These are phyloP conservation scores for Ormyrus pomaceus DNA, from an alignment of 2,888 invertebrate species.

Conservation along the genomic window DNA sequence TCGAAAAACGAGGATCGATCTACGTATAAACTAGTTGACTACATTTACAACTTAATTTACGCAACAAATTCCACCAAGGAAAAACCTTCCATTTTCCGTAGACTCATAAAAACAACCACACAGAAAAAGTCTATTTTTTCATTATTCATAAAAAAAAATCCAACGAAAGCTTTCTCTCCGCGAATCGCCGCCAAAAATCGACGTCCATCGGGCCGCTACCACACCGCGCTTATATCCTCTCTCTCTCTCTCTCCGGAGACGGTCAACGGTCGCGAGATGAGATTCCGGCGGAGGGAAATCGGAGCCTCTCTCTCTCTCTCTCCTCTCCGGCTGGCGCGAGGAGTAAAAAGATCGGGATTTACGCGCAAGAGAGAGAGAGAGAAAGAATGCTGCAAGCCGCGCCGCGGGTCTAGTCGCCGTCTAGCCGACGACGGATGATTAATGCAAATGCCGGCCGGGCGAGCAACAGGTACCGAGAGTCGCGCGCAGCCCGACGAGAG, in stretches of 20 bases:
- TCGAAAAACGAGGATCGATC: background rate
- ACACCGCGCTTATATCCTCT: too few species aligned
- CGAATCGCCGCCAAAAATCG: too few species aligned
- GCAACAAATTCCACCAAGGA: slow-evolving; percentile 15
- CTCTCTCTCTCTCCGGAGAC: slow-evolving; percentile 6
- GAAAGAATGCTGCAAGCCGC: slow-evolving; percentile 19
- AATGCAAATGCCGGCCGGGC: slow-evolving; percentile 62
- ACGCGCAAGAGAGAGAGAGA: slow-evolving; percentile 38
- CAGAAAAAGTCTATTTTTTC: too few species aligned
- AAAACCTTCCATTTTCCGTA: background rate
- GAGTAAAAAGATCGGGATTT: slow-evolving; percentile 52
- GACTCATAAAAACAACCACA: too few species aligned
- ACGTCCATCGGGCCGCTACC: too few species aligned
- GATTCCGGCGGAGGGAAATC: slow-evolving; percentile 54
- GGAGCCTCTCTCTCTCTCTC: slow-evolving; percentile 17
- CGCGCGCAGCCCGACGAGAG: background rate
- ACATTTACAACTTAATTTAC: background rate
- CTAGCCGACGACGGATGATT: slow-evolving; percentile 69
- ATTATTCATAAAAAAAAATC: too few species aligned
- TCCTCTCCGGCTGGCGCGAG: background rate
- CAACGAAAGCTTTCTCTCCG: too few species aligned
- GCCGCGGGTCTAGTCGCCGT: slow-evolving; percentile 68
- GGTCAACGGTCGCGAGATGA: slow-evolving; percentile 51
- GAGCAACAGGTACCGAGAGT: slow-evolving; percentile 49
- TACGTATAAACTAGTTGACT: too few species aligned